A percentile compares a stretch with the other conserved stretches of the same genome.
These are phyloP conservation scores for Conger conger DNA, from an alignment of 2,113 vertebrate species.

Conservation along the genomic window DNA sequence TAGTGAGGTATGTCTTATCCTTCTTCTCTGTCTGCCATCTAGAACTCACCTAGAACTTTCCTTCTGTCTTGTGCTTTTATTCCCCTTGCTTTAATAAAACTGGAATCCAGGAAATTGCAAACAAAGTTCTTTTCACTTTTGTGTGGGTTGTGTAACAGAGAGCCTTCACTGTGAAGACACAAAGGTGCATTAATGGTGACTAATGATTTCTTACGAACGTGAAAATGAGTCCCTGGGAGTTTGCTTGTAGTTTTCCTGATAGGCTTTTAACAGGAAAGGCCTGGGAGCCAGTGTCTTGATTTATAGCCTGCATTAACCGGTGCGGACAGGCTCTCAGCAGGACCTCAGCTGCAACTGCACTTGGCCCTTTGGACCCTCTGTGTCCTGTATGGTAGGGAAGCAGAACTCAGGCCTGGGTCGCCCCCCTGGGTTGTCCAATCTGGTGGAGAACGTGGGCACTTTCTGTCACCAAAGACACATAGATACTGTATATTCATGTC, in stretches of 20 bases:
- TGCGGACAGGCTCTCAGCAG: constrained; percentile 72
- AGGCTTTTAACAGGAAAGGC: constrained; percentile 92
- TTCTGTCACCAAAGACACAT: constrained; percentile 61
- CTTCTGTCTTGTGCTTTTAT: neutral
- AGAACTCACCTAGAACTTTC: neutral
- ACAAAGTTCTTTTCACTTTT: neutral
- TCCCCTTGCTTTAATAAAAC: neutral
- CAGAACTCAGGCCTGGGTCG: too few species aligned
- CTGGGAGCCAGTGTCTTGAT: constrained; percentile 80
- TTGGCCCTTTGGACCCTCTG: constrained; percentile 56
- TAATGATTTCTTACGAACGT: constrained; percentile 80
- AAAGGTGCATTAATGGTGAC: constrained; percentile 71
- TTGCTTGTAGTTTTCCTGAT: constrained; percentile 96
- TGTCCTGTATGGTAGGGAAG: neutral
- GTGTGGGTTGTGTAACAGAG: constrained; percentile 46
- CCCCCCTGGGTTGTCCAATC: constrained; percentile 11
- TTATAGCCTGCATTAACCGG: constrained; percentile 81
- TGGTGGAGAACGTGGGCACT: constrained; percentile 16
- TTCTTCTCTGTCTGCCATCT: neutral
- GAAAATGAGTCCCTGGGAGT: constrained; percentile 84
- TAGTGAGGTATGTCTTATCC: neutral
- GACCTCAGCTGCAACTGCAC: constrained; percentile 85
- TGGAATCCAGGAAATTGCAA: neutral
- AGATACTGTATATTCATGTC: constrained; percentile 74
- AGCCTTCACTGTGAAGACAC: constrained; percentile 61